Evolutionary conservation across 2,113 vertebrate genomes (phyloP).

Genomic region (Paramormyrops kingsleyae): DNA sequence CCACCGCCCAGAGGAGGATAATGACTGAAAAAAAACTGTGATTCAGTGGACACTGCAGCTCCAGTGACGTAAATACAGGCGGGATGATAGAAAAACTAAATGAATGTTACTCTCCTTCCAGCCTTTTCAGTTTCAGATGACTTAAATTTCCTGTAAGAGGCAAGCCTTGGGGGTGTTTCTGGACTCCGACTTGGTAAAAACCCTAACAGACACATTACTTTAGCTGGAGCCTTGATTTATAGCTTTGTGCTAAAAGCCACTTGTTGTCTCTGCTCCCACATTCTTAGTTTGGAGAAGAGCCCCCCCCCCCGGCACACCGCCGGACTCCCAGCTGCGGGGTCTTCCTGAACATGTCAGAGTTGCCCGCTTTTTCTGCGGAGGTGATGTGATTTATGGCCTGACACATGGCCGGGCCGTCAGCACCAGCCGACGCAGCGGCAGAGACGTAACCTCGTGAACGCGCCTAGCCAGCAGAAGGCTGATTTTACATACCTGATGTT

Average conservation of each 20-base stretch:
- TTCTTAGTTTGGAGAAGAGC: neutral
- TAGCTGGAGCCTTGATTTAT: neutral
- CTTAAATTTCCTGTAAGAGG: constrained; percentile 4
- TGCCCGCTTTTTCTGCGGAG: neutral
- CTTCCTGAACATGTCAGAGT: neutral
- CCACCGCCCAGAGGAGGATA: neutral
- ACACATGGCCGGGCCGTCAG: neutral
- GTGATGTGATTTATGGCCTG: neutral
- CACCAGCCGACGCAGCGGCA: neutral
- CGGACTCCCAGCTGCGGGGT: neutral
- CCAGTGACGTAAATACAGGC: neutral
- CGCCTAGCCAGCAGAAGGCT: neutral
- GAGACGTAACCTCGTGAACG: no score
- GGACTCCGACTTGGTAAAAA: neutral
- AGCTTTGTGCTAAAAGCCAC: neutral
- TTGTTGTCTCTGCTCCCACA: neutral
- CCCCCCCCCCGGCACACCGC: neutral
- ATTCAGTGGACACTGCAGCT: neutral
- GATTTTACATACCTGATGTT: constrained; percentile 9
- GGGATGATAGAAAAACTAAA: neutral
- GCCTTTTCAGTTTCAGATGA: neutral
- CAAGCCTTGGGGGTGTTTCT: neutral
- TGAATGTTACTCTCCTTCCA: neutral
- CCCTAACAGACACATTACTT: neutral
- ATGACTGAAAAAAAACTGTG: neutral